A percentile compares a stretch with the other conserved stretches of the same genome.
Conservation (phyloP, 2,113 vertebrate species). For the Papio anubis region DNA sequence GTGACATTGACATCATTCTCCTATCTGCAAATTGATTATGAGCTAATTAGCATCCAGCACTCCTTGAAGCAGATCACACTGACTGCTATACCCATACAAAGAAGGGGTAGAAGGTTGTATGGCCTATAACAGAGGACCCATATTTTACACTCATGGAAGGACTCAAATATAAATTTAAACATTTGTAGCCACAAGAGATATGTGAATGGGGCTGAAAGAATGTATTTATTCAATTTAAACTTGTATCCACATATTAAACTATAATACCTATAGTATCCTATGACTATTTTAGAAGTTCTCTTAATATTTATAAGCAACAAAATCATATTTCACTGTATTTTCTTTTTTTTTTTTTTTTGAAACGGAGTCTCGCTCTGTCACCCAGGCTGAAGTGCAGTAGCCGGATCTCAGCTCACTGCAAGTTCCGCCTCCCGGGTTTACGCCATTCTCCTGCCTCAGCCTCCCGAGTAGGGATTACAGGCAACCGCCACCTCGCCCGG, state of each 20-base stretch:
- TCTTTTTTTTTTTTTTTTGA: too few species aligned
- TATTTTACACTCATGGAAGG: background rate
- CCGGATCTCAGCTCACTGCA: too few species aligned
- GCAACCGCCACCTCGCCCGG: too few species aligned
- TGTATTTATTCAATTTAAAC: background rate
- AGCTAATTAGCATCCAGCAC: background rate
- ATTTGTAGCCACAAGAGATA: background rate
- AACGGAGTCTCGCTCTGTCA: too few species aligned
- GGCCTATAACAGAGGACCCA: background rate
- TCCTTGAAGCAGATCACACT: background rate
- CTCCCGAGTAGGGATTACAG: too few species aligned
- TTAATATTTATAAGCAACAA: background rate
- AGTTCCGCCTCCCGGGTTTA: too few species aligned
- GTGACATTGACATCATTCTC: background rate
- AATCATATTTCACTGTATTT: background rate
- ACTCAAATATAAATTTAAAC: background rate
- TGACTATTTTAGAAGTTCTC: slow-evolving; percentile 1
- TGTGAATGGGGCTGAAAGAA: background rate
- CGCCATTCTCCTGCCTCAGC: too few species aligned
- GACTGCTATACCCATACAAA: background rate
- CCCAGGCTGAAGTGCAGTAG: too few species aligned
- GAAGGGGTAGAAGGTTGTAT: background rate
- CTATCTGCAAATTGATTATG: background rate
- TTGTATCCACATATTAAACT: background rate
- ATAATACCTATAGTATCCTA: background rate